Evolutionary conservation across 1,140 invertebrate genomes (phyloP), one percentile per base, ranked within the genome.

Genomic region (Brachionus rotundiformis): DNA sequence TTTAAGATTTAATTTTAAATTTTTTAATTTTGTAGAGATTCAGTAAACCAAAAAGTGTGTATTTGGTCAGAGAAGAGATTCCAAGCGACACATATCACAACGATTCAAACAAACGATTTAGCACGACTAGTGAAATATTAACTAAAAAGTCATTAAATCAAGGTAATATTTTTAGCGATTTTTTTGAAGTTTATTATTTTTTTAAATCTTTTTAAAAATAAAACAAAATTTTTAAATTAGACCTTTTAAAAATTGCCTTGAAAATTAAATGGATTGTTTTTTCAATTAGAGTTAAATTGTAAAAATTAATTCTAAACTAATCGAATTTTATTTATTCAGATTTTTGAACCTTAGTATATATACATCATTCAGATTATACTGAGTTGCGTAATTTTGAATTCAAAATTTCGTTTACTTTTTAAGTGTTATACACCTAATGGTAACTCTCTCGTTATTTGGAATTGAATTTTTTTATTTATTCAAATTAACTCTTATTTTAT

Each of bases 81-180:
- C 6, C 25, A 1, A 63, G 25, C 29, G 27, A 29, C 29, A 63
- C 61, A n/a, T 41, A 44, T 49, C 33, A 25, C 13, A 27, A 11
- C 33, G 33, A 59, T 31, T 36, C 19, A 13, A 79, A 6, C 54
- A 79, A 79, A 63, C 76, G 76, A 25, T 79, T 79, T 31, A 79
- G 76, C 33, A 79, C 76, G 59, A 79, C 76, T 16, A 79, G 76
- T 41, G 76, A 79, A 79, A 79, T 79, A 16, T 39, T 79, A 19
- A 79, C n/a, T 25, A 79, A 79, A 44, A 73, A 73, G 10, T 8
- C 33, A 44, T 27, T 19, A 4, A 25, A 73, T 73, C 36, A 73
- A 73, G 68, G 73, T 49, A 59, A 16, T 54, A 19, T 7, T 23
- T 8, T n/a, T 7, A 19, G 5, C n/a, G n/a, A n/a, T n/a, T n/a